Conservation (phyloP, 2,888 invertebrate genomes). For the Andrena trimmerana region DNA sequence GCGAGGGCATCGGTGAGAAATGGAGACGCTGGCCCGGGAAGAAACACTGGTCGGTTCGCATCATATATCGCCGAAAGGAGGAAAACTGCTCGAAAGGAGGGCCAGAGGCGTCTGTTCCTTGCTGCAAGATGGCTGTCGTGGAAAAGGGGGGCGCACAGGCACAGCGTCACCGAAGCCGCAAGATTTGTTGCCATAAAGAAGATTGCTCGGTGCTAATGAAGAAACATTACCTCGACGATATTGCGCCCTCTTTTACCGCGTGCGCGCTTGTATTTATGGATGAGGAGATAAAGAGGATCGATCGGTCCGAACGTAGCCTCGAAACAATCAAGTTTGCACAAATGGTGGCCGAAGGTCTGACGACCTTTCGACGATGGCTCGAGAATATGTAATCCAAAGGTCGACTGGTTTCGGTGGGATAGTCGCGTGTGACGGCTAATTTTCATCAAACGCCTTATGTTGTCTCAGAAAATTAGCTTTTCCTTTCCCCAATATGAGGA, state of each 20-base stretch:
- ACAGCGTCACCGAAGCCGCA: conserved; percentile 73
- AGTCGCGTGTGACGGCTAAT: no score
- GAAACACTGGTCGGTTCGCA: conserved; percentile 68
- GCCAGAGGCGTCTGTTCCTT: conserved; percentile 71
- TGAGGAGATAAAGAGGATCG: conserved; percentile 71
- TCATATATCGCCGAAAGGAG: conserved; percentile 65
- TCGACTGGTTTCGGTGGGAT: no score
- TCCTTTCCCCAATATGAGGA: no score
- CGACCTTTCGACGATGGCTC: neutral
- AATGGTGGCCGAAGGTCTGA: neutral
- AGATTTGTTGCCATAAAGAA: conserved; percentile 83
- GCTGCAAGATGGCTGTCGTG: conserved; percentile 76
- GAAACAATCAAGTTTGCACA: conserved; percentile 13
- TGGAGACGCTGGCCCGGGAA: conserved; percentile 63
- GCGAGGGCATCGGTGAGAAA: conserved; percentile 68
- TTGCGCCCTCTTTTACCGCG: conserved; percentile 76
- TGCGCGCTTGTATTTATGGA: conserved; percentile 75
- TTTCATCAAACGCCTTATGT: no score
- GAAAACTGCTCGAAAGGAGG: conserved; percentile 57
- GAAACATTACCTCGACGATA: conserved; percentile 82
- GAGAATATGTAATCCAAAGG: neutral
- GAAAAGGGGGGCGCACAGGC: conserved; percentile 57
- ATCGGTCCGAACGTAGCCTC: conserved; percentile 48
- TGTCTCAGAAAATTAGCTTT: no score
- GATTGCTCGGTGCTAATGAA: conserved; percentile 83